A percentile compares a stretch with the other conserved stretches of the same genome.
Evolutionary conservation across 2,888 invertebrate genomes (phyloP).

Genomic region (Stenodera caucasica): DNA sequence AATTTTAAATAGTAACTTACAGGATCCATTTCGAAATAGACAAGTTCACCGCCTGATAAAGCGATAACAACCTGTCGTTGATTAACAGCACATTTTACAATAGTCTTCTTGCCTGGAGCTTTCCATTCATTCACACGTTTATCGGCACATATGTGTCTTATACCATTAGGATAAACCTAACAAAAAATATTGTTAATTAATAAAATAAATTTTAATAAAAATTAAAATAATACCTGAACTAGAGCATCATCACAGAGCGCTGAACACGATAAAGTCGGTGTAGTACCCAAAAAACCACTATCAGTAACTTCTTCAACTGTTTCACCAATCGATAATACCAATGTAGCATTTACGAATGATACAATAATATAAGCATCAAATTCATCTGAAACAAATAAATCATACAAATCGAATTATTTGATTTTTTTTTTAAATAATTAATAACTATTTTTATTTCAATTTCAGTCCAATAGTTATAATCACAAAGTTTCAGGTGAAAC

Average conservation of each 20-base stretch:
- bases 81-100: conserved; percentile 97
- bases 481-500: conserved; percentile 54
- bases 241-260: conserved; percentile 97
- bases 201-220: conserved; percentile 24
- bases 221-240: conserved; percentile 72
- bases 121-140: conserved; percentile 99
- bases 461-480: conserved; percentile 45
- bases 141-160: conserved; percentile 96
- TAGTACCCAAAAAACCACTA: conserved; percentile 98
- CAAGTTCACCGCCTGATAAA: conserved; percentile 94
- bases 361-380: conserved; percentile 99
- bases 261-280: conserved; percentile 97
- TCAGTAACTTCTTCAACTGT: conserved; percentile 99
- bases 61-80: conserved; percentile 98
- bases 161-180: conserved; percentile 95
- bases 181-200: conserved; percentile 22
- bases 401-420: conserved; percentile 5
- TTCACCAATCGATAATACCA: conserved; percentile 98
- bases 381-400: conserved; percentile 83
- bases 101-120: conserved; percentile 95
- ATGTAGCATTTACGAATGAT: conserved; percentile 97
- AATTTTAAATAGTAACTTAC: conserved; percentile 63
- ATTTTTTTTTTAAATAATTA: neutral
- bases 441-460: conserved; percentile 15
- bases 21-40: conserved; percentile 99